phyloP scores from a whole-genome alignment of 2,113 vertebrate species.

The Uria aalge region DNA sequence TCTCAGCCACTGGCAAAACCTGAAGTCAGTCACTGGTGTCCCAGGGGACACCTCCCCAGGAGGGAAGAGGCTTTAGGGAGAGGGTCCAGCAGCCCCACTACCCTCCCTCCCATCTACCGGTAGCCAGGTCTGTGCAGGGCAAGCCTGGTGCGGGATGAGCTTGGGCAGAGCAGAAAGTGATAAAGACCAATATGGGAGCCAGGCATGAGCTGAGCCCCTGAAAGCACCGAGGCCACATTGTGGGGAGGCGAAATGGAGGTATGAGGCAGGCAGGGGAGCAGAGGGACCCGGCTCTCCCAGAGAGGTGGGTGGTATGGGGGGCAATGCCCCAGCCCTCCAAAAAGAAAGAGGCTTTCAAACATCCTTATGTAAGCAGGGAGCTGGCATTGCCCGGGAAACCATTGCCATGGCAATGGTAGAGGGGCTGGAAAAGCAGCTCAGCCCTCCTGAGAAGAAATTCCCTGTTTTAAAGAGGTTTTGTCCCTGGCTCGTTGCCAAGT shows the following conservation, averaged over 20 bases:
- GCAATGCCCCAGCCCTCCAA: not conserved
- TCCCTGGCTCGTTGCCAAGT: not conserved
- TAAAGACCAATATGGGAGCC: not conserved
- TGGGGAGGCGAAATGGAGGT: not conserved
- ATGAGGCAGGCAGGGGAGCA: not conserved
- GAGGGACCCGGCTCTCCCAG: not conserved
- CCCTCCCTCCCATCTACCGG: not conserved
- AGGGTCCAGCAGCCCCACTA: not conserved
- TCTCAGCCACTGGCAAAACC: not conserved
- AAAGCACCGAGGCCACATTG: fast-evolving
- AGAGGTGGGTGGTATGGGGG: not conserved
- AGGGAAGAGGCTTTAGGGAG: not conserved
- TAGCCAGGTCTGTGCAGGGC: not conserved
- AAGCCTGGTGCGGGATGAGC: not conserved
- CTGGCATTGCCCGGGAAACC: slow-evolving; percentile 53
- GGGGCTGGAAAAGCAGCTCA: slow-evolving; percentile 37
- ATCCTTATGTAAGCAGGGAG: slow-evolving; percentile 48
- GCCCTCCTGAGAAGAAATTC: slow-evolving; percentile 50
- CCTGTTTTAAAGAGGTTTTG: slow-evolving; percentile 48
- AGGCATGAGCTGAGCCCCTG: fast-evolving
- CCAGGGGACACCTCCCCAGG: not conserved
- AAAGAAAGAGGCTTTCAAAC: slow-evolving; percentile 44
- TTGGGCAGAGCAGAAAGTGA: not conserved
- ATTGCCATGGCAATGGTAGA: slow-evolving; percentile 67
- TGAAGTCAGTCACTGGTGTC: not conserved